Base-by-base conservation (phyloP, 2,113 vertebrate species). In the Spermophilus dauricus region DNA sequence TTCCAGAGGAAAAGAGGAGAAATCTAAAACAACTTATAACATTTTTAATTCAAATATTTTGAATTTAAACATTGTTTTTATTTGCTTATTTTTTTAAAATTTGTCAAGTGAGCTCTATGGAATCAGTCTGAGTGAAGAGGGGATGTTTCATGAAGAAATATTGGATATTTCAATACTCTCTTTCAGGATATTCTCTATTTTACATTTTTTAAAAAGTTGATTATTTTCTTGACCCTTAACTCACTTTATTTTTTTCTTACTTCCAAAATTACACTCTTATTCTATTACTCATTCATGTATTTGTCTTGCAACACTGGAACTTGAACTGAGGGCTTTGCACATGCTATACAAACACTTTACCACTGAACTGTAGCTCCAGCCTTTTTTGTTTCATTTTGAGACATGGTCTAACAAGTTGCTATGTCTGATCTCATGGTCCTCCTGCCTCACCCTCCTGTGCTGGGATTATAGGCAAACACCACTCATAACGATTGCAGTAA, bases 11-110 rank as follows among this genome's bases (percentile, higher is more conserved):
- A 94, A 67, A 77, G 24, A 72, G 89, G 3, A 86, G 17, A 89
- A 76, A 70, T 13, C 37, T 37, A 63, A 88, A 94, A 56, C 11
- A 78, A 7, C 1, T 34, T 45, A 2, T 4, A 77, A 2, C 4
- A 88, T 69, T 77, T 90, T 84, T 76, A 32, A 30, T 48, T 93
- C 32, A 58, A 89, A 88, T 75, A 30, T 85, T 28, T 91, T 69
- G 11, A 89, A 69, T 56, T 42, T 48, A 86, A 81, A 45, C 13
- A 61, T 73, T 58, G 61, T 6, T 51, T 88, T 69, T 63, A 8
- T 45, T 78, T 17, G 1, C 8, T n/a, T 3, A 56, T 26, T 16
- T 42, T 42, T 76, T 22, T 8, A 6, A 6, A 42, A 0, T 63
- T 70, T 94, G 10, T 92, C 37, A 75, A 37, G 26, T 11, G 24